Base-by-base conservation (phyloP, 2,888 invertebrate genomes). In the Lasioglossum villosulum region DNA sequence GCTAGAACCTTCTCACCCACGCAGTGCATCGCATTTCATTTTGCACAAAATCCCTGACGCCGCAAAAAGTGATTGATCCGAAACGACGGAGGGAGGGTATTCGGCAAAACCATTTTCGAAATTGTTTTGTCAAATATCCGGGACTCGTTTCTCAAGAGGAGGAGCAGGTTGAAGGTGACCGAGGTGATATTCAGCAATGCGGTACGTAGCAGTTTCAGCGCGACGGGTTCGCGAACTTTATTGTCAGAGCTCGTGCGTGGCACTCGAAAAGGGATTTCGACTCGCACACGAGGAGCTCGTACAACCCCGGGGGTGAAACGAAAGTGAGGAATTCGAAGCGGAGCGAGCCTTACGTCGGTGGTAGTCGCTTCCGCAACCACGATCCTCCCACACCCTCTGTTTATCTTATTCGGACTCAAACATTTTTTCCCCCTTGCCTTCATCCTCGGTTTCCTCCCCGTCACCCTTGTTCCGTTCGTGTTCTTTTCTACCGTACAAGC, bases 291-390 rank as follows among this genome's bases (percentile, higher is more conserved):
- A 3, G 42, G 63, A 78, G 66, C 70, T 75, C 78, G 39, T 78
- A 66, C 75, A 37, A 72, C 42, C 52, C 10, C 23, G 68, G 39
- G 66, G 30, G 45, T 73, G 70, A 73, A 82, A 81, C 77, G 82
- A 82, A 45, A 45, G 82, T 75, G 70, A 74, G 66, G 72, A 83
- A 84, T 79, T 82, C 78, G 37, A 77, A 75, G 42, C 79, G 78
- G 80, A 79, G 70, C 79, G 78, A 79, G 70, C 81, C 80, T 72
- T 56, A 70, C 66, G n/a, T 86, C n/a, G n/a, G 56, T 87, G 59
- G 27, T 42, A 66, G 56, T 68, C 34, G 39, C 66, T 66, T 75
- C 66, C 73, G 71, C 66, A 42, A 70, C 48, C 78, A 66, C 74
- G 78, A 42, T 45, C 70, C 12, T 71, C 45, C 56, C 56, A 68